These are phyloP conservation scores for Vicugna pacos DNA, from an alignment of 2,113 vertebrate genomes.

Conservation along the genomic window DNA sequence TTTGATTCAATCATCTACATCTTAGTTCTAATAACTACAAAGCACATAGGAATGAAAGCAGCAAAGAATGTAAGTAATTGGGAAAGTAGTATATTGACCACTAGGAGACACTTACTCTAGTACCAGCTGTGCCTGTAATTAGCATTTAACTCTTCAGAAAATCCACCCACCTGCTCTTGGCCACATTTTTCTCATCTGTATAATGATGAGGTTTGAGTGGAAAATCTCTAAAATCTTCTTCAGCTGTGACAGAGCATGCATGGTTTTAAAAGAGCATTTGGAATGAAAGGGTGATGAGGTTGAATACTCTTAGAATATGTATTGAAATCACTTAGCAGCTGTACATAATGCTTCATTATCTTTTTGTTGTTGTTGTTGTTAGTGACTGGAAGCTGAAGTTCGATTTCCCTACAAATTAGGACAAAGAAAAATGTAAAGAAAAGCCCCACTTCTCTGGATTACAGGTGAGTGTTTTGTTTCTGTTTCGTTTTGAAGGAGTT, in stretches of 20 bases:
- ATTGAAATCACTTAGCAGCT: not conserved
- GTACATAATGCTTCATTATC: not conserved
- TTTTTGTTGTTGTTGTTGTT: not conserved
- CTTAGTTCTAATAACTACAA: conserved; percentile 40
- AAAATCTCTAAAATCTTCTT: not conserved
- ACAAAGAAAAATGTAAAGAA: not conserved
- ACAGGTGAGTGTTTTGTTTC: not conserved
- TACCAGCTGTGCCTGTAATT: not conserved
- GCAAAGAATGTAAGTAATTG: conserved; percentile 24
- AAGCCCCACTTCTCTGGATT: not conserved
- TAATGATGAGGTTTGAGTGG: not conserved
- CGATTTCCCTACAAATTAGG: not conserved
- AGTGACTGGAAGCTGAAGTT: not conserved
- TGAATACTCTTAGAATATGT: not conserved
- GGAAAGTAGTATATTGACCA: not conserved
- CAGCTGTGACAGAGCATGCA: not conserved
- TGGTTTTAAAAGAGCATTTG: not conserved
- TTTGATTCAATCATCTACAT: conserved; percentile 44
- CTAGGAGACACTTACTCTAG: not conserved
- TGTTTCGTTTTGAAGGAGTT: not conserved
- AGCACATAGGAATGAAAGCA: not conserved
- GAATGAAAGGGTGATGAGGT: not conserved
- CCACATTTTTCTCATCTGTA: not conserved
- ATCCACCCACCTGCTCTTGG: not conserved
- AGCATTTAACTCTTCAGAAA: conserved; percentile 47